These are phyloP conservation scores for Mythimna ferrago DNA, from an alignment of 2,888 invertebrate genomes.

Conservation along the genomic window DNA sequence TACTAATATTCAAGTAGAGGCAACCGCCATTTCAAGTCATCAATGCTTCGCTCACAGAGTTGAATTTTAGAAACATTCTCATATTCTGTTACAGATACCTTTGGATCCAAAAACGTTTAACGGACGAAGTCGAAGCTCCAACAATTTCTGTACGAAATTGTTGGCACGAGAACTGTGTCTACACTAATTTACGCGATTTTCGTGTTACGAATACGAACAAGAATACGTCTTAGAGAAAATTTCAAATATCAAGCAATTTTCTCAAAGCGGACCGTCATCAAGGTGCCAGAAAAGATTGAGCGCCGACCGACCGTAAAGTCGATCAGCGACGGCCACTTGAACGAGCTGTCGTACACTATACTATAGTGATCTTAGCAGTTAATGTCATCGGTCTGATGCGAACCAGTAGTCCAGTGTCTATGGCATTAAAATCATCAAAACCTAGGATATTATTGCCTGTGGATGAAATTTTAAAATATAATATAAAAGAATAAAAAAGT, in stretches of 20 bases:
- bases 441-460: no score
- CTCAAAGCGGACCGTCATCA: background rate
- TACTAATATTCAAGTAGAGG: background rate
- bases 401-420: background rate
- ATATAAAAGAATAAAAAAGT: no score
- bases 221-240: background rate
- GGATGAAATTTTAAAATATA: no score
- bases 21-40: no score
- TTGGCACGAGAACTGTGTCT: background rate
- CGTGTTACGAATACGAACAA: background rate
- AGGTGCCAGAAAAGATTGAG: background rate
- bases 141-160: background rate
- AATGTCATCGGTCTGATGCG: background rate
- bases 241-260: no score
- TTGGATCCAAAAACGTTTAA: background rate
- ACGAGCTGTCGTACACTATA: background rate
- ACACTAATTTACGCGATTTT: background rate
- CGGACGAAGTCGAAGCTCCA: background rate
- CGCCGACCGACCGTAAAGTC: background rate
- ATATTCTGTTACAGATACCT: background rate
- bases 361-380: background rate
- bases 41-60: background rate
- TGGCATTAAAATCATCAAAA: no score
- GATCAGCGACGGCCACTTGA: background rate
- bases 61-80: background rate